Percentiles rank a stretch among this genome's conserved stretches.
Evolutionary conservation across 1,140 invertebrate species (phyloP).

Genomic region (Brachionus sp.): DNA sequence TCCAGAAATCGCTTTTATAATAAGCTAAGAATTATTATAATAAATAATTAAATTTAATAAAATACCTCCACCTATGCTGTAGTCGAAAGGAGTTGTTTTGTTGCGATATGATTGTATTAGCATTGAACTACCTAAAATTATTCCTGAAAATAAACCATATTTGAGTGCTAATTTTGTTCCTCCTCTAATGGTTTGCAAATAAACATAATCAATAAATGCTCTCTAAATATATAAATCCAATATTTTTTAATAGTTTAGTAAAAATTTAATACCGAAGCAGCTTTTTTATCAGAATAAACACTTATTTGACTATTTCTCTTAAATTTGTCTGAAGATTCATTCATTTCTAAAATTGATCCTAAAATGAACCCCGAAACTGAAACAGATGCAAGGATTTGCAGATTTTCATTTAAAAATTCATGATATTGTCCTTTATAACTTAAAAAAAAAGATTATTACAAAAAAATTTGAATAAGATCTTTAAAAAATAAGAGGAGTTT

Average conservation of each 20-base stretch:
- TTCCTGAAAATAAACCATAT: neutral
- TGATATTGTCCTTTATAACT: neutral
- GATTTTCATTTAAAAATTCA: constrained; percentile 15
- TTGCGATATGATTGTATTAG: constrained; percentile 20
- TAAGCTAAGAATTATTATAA: too few species aligned
- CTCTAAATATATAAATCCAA: neutral
- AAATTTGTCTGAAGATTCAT: constrained; percentile 6
- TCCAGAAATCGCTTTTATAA: neutral
- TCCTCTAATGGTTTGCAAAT: constrained; percentile 27
- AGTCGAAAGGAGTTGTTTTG: constrained; percentile 34
- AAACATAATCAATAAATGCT: constrained; percentile 25
- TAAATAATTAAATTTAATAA: neutral
- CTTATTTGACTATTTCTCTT: constrained; percentile 34
- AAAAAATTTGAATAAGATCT: too few species aligned
- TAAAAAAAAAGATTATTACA: too few species aligned
- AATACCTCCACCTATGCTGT: constrained; percentile 19
- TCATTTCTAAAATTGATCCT: neutral
- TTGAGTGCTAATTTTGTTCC: neutral
- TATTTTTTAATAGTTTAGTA: neutral
- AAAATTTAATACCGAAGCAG: neutral
- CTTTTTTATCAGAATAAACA: constrained; percentile 30
- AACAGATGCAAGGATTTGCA: constrained; percentile 5
- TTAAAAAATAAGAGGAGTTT: too few species aligned
- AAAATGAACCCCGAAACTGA: constrained; percentile 32
- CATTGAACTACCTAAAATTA: constrained; percentile 15